Conservation (phyloP, 2,797 vertebrate genomes). For the Gallinago solitaria region DNA sequence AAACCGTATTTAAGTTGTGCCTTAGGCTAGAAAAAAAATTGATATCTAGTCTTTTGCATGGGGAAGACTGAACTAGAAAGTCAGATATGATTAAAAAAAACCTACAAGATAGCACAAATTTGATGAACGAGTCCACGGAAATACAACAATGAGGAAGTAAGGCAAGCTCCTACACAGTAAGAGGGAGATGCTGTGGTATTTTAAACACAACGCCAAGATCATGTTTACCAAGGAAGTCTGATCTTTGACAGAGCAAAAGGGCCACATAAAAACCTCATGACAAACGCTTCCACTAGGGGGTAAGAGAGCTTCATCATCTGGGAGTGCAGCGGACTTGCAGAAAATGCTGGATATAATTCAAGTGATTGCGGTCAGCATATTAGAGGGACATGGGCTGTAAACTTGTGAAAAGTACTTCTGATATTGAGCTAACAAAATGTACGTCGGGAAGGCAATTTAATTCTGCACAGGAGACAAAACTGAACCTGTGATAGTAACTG, state of each 20-base stretch:
- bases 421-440: not conserved
- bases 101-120: not conserved
- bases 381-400: not conserved
- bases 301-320: constrained; percentile 32
- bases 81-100: not conserved
- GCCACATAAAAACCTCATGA: not conserved
- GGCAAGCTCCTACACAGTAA: not conserved
- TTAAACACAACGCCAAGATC: not conserved
- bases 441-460: not conserved
- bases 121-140: not conserved
- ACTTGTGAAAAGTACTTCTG: not conserved
- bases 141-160: not conserved
- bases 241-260: not conserved
- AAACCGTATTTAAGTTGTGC: not conserved
- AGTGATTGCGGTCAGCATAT: not conserved
- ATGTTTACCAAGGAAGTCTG: not conserved
- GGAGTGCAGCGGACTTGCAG: not conserved
- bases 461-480: not conserved
- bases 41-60: not conserved
- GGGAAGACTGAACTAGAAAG: not conserved
- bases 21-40: not conserved
- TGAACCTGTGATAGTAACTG: not conserved
- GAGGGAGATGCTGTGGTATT: not conserved
- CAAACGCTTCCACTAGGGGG: constrained; percentile 52
- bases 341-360: not conserved